phyloP scores from a whole-genome alignment of 2,888 invertebrate genomes.

The Bembecia ichneumoniformis region DNA sequence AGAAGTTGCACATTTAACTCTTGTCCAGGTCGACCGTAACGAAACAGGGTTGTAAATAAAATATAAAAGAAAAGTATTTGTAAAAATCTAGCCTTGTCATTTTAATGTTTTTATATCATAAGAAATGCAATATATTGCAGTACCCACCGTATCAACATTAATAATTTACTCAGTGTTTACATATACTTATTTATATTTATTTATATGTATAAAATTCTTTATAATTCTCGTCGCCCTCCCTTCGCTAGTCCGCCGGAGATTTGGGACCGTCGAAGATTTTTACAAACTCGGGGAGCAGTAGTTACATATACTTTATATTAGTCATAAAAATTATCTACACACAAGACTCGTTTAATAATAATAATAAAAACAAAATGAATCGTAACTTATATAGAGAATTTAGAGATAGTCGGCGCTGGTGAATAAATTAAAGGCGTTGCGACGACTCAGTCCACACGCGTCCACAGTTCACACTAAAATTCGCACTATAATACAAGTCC shows the following conservation, averaged over 20 bases:
- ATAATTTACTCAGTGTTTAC: conserved; percentile 29
- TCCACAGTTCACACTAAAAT: neutral
- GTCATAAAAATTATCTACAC: conserved; percentile 71
- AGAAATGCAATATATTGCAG: conserved; percentile 45
- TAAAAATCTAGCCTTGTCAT: conserved; percentile 53
- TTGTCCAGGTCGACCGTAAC: neutral
- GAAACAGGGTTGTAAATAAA: conserved; percentile 31
- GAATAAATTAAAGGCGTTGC: neutral
- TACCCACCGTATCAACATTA: conserved; percentile 35
- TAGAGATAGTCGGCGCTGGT: conserved; percentile 17
- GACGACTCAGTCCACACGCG: neutral
- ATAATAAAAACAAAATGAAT: conserved; percentile 55
- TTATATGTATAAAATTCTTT: conserved; percentile 29
- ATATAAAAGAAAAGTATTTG: conserved; percentile 45
- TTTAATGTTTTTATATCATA: conserved; percentile 44
- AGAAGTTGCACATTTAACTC: conserved; percentile 22
- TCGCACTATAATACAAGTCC: neutral
- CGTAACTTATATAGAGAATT: conserved; percentile 49
- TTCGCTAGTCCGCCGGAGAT: neutral
- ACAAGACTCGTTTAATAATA: conserved; percentile 51
- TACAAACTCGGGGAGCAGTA: conserved; percentile 16
- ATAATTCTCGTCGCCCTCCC: conserved; percentile 9
- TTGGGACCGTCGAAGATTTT: neutral
- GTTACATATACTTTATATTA: conserved; percentile 69
- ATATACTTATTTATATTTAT: conserved; percentile 29